These are phyloP conservation scores for Apis mellifera DNA, from an alignment of 1,140 invertebrate species.

Conservation along the genomic window Amel_HAv3.1 CM009932.2:7274001-7274500, in stretches of 20 bases:
- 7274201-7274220: conserved; percentile 41
- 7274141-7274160: conserved; percentile 52
- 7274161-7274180: conserved; percentile 39
- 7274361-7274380: too few species aligned
- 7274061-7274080: conserved; percentile 62
- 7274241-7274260: conserved; percentile 17
- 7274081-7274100: neutral
- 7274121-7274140: conserved; percentile 47
- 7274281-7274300: neutral
- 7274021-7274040: conserved; percentile 30
- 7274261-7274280: neutral
- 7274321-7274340: neutral
- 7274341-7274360: neutral
- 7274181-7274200: conserved; percentile 42
- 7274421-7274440: too few species aligned
- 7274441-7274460: too few species aligned
- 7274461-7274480: too few species aligned
- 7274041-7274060: conserved; percentile 59
- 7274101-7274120: conserved; percentile 25
- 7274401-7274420: neutral
- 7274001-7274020: conserved; percentile 55
- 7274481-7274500: too few species aligned
- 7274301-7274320: neutral
- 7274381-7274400: neutral
- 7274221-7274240: conserved; percentile 20